Base-by-base conservation (phyloP, 1,140 invertebrate species). In the Latrodectus geometricus region DNA sequence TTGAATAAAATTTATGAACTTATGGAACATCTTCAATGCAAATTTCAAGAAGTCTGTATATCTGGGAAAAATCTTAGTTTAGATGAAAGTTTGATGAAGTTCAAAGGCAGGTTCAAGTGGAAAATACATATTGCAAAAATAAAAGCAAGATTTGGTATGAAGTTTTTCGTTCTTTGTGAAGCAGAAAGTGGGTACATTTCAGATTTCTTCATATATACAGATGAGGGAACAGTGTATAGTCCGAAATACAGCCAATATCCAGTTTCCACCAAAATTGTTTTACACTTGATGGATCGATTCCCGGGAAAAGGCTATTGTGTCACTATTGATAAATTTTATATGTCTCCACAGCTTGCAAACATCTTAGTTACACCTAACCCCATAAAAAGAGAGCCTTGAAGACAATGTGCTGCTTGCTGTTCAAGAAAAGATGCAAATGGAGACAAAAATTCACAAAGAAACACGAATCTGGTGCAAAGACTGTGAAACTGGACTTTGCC, bases 251-350 rank as follows among this genome's bases (percentile, higher is more conserved):
- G n/a, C n/a, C n/a, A n/a, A n/a, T n/a, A n/a, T n/a, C n/a, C n/a
- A n/a, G n/a, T n/a, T n/a, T n/a, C n/a, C n/a, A n/a, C n/a, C n/a
- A n/a, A n/a, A n/a, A n/a, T n/a, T n/a, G n/a, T n/a, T n/a, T n/a
- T n/a, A n/a, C n/a, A n/a, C n/a, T n/a, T n/a, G n/a, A n/a, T n/a
- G n/a, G n/a, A n/a, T n/a, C n/a, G n/a, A n/a, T n/a, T n/a, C n/a
- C n/a, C n/a, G n/a, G n/a, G n/a, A n/a, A n/a, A n/a, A n/a, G n/a
- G n/a, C n/a, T n/a, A n/a, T n/a, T n/a, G n/a, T n/a, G n/a, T n/a
- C n/a, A n/a, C n/a, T n/a, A n/a, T n/a, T n/a, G n/a, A n/a, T 49
- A 73, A 81, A 9, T 88, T 56, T 77, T 76, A 78, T 77, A 80
- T 73, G n/a, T 73, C 49, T 76, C 61, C 50, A 35, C 65, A 75